Conservation (phyloP, 2,888 invertebrate genomes). For the Coremacera marginata region DNA sequence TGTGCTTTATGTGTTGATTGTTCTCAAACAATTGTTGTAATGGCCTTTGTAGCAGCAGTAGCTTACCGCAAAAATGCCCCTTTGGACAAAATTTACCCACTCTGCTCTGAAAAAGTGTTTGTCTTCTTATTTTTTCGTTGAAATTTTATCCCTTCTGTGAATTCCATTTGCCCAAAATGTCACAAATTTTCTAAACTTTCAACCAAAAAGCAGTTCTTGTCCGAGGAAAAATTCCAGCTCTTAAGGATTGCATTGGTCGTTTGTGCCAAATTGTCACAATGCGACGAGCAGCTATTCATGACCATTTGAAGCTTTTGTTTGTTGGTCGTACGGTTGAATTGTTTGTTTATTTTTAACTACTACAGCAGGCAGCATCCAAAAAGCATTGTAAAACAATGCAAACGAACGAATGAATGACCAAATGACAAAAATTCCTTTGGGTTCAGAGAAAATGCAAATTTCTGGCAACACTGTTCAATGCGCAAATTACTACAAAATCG, state of each 20-base stretch:
- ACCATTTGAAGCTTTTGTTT: constrained; percentile 15
- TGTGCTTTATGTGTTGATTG: too few species aligned
- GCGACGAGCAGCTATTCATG: background rate
- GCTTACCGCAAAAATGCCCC: too few species aligned
- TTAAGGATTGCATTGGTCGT: constrained; percentile 6
- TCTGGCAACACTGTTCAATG: constrained; percentile 34
- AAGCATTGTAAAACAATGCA: background rate
- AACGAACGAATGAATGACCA: background rate
- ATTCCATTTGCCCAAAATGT: constrained; percentile 19
- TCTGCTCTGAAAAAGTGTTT: too few species aligned
- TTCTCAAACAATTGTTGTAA: too few species aligned
- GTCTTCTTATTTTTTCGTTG: too few species aligned
- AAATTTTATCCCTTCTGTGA: background rate
- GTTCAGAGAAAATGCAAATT: constrained; percentile 27
- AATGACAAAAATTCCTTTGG: constrained; percentile 29
- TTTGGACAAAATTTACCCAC: too few species aligned
- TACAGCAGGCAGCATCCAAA: background rate
- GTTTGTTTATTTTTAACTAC: background rate
- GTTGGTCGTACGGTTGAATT: background rate
- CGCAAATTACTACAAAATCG: constrained; percentile 26
- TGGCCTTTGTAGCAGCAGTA: too few species aligned
- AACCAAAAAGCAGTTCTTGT: background rate
- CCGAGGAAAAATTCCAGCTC: constrained; percentile 11
- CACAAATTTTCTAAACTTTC: constrained; percentile 26
- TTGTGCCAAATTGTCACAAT: constrained; percentile 5